Evolutionary conservation across 1,140 invertebrate genomes (phyloP), one percentile per base, ranked within the genome.

Genomic region (Aricia agestis): DNA sequence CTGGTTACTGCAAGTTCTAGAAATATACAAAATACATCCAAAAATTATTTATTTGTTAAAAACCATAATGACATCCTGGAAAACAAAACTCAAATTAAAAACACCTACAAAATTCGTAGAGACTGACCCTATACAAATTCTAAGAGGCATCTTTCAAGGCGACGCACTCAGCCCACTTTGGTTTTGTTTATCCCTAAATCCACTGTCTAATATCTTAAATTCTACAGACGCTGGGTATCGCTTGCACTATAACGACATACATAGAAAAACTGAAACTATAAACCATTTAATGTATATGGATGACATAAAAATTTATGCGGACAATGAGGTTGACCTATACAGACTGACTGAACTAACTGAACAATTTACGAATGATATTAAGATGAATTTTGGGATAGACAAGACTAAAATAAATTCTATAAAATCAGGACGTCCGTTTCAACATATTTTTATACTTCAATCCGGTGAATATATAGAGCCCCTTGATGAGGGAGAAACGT

Each of bases 131-230:
- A 76, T 76, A n/a, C 10, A 65, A 67, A 76, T 76, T 13, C 32
- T 66, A 17, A 58, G 72, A 25, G 72, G 70, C 6, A 70, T 76
- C 13, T 76, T 76, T 67, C 72, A 76, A 72, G 74, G 74, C 1
- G 74, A 76, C 9, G 17, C 74, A 5, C 31, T 75, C 9, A 75
- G 74, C n/a, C 74, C 74, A 6, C 18, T 75, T 7, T 75, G 74
- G 74, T 75, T 75, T 45, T 72, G 74, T 18, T 32, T 72, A 1
- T 61, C 74, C 3, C 25, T 76, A 18, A 76, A 76, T 19, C 32
- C 32, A 32, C 32, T 32, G 2, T 32, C 74, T 70, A 2, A 63
- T 72, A n/a, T 76, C 69, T 61, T 76, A 61, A 73, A 72, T n/a
- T 66, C 69, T 15, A 42, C 66, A 11, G 1, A 68, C 1, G 25